Evolutionary conservation across 2,888 invertebrate species (phyloP).

Genomic region (Leptura quadrifasciata): DNA sequence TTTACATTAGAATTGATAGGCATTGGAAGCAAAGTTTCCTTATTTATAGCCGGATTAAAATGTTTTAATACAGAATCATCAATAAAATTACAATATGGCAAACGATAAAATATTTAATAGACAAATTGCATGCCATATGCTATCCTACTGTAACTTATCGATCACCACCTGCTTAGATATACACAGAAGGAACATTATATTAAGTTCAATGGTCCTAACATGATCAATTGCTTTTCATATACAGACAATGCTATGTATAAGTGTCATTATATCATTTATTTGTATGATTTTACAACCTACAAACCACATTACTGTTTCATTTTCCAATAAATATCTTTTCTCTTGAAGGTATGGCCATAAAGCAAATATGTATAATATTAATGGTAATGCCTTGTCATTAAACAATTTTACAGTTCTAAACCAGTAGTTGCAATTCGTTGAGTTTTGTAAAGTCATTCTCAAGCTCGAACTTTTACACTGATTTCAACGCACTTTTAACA

Average conservation of each 20-base stretch:
- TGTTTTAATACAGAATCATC: neutral
- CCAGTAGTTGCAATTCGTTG: constrained; percentile 8
- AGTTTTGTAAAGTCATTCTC: neutral
- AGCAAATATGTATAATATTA: constrained; percentile 26
- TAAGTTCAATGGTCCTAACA: constrained; percentile 6
- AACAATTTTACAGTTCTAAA: constrained; percentile 23
- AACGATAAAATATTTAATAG: neutral
- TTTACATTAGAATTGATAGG: neutral
- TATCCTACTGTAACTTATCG: neutral
- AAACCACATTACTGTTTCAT: constrained; percentile 20
- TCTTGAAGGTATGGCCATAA: constrained; percentile 27
- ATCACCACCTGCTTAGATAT: constrained; percentile 17
- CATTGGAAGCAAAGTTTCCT: neutral
- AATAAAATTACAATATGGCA: neutral
- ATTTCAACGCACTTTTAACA: too few species aligned
- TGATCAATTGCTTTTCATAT: constrained; percentile 18
- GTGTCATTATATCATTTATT: constrained; percentile 30
- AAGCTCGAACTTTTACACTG: neutral
- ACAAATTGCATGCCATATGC: neutral
- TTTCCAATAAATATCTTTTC: constrained; percentile 14
- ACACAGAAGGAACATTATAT: neutral
- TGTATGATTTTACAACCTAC: constrained; percentile 10
- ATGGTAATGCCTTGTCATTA: constrained; percentile 21
- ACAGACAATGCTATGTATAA: constrained; percentile 23
- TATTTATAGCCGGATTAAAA: neutral